A percentile compares a stretch with the other conserved stretches of the same genome.
phyloP scores from a whole-genome alignment of 2,797 vertebrate species.

The Spatula clypeata region DNA sequence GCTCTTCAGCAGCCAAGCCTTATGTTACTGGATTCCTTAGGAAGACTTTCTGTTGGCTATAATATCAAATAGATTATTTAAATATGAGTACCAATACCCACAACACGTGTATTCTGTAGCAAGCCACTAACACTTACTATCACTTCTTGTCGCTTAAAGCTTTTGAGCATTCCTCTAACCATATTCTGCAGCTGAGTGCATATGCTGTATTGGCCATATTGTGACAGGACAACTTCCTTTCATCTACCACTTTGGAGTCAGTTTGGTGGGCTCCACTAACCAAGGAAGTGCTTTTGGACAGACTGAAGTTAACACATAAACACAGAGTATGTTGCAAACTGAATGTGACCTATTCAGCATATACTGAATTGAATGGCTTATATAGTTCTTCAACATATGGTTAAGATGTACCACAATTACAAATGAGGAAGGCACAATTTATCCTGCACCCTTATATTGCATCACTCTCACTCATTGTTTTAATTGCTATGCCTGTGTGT shows the following conservation, averaged over 20 bases:
- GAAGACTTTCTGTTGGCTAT: neutral
- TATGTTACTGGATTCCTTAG: neutral
- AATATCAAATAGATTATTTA: neutral
- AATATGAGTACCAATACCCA: neutral
- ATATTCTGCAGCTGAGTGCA: neutral
- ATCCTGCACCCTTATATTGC: neutral
- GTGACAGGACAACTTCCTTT: neutral
- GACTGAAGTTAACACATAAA: neutral
- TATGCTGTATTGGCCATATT: neutral
- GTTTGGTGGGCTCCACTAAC: neutral
- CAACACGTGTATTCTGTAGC: neutral
- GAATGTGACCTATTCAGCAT: neutral
- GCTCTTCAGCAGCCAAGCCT: neutral
- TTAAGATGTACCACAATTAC: neutral
- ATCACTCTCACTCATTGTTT: neutral
- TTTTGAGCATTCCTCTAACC: neutral
- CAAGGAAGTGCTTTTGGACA: neutral
- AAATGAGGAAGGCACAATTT: neutral
- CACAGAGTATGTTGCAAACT: neutral
- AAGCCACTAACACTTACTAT: neutral
- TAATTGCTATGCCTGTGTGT: neutral
- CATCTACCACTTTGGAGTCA: neutral
- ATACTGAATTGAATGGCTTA: accelerated
- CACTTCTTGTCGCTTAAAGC: neutral
- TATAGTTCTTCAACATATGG: neutral